Base-by-base conservation (phyloP, 2,113 vertebrate genomes). In the Callipepla squamata region DNA sequence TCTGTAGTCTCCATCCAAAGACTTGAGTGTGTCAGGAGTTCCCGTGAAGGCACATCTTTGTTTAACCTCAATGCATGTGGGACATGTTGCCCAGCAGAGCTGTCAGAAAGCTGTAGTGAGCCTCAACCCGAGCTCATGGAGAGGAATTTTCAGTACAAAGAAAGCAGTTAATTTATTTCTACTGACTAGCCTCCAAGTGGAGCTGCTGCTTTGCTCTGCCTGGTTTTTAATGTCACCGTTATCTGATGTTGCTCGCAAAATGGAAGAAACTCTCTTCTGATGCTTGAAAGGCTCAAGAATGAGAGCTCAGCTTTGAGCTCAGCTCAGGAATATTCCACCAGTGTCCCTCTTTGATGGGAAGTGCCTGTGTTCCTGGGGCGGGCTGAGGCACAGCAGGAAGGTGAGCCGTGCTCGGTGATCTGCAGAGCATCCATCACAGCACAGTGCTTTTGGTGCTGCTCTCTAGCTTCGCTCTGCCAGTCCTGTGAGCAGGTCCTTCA, bases 91-190 rank as follows among this genome's bases (percentile, higher is more conserved):
- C 78, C 83, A 51, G 86, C 26, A 77, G 88, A 77, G 45, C 62
- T 67, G 55, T 70, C 91, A 90, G 51, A 70, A 91, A 91, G 79
- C 90, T 76, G 89, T 57, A 66, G 59, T 17, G 11, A 2, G 55
- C 78, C 72, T 96, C 87, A 57, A 83, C 87, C 72, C 92, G 40
- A 45, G 84, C 47, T 65, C 0, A 0, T 36, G 70, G 61, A 90
- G 61, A 91, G 59, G 72, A 91, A 53, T 90, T 96, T 91, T 91
- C 38, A 68, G n/a, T 76, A 68, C 63, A 34, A 83, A 94, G 91
- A 70, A 91, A 82, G 80, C 57, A 51, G 87, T 93, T 96, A 95
- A 96, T 94, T 94, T 96, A 87, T 93, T 96, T 91, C 93, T 85
- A 44, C 78, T 57, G 89, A 51, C 42, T 72, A 90, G 61, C 61